Percentiles rank a stretch among this genome's conserved stretches.
Evolutionary conservation across 2,797 vertebrate species (phyloP).

Genomic region (Acipenser oxyrinchus): DNA sequence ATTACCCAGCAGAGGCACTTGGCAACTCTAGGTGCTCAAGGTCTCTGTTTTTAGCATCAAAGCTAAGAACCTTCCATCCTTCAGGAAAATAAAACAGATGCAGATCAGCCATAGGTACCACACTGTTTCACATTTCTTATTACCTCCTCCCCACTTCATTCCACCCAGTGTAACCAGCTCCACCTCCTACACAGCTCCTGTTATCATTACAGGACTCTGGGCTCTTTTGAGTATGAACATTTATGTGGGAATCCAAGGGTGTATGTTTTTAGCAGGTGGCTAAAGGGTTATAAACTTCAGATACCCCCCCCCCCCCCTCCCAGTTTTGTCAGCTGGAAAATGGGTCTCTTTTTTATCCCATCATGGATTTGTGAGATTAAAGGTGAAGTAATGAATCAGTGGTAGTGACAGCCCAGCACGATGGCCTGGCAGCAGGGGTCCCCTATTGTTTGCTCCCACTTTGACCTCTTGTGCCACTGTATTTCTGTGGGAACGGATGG

Average conservation of each 20-base stretch:
- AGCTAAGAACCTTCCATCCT: no score
- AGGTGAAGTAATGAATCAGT: constrained; percentile 62
- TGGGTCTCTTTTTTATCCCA: constrained; percentile 60
- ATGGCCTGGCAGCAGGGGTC: constrained; percentile 51
- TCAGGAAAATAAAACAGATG: no score
- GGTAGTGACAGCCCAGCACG: constrained; percentile 58
- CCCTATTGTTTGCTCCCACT: constrained; percentile 56
- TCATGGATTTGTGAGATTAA: constrained; percentile 61
- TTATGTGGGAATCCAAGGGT: constrained; percentile 15
- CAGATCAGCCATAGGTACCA: no score
- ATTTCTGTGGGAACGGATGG: constrained; percentile 60
- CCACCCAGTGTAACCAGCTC: no score
- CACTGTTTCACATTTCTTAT: no score
- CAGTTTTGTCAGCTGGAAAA: constrained; percentile 65
- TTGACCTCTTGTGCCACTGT: constrained; percentile 58
- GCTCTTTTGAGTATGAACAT: background rate
- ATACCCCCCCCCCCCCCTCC: constrained; percentile 39
- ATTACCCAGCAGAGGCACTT: no score
- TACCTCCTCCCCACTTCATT: no score
- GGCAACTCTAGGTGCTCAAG: no score
- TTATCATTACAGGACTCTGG: background rate
- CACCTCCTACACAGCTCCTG: no score
- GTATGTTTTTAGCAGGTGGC: constrained; percentile 42
- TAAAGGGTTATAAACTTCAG: constrained; percentile 32
- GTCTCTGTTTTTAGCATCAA: no score